A percentile compares a stretch with the other conserved stretches of the same genome.
These are phyloP conservation scores for Drosophila obscura DNA, from an alignment of 1,140 invertebrate genomes.

Conservation along the genomic window DNA sequence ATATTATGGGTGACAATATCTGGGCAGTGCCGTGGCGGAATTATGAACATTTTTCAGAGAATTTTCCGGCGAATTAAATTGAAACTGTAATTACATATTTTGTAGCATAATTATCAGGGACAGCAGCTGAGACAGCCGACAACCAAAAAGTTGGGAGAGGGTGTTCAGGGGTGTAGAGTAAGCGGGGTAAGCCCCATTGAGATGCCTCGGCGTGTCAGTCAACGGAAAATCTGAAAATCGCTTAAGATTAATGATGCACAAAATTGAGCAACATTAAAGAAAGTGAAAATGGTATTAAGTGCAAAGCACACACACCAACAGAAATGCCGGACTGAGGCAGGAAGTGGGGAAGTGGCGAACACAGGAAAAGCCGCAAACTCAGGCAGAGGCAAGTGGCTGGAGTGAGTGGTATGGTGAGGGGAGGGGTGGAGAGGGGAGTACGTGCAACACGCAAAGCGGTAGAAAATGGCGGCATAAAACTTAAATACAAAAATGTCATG, in stretches of 20 bases:
- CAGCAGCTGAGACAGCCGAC: slow-evolving; percentile 24
- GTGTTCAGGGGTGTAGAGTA: no score
- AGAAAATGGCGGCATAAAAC: slow-evolving; percentile 74
- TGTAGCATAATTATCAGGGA: slow-evolving; percentile 43
- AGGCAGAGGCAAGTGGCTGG: not conserved
- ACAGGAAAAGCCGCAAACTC: slow-evolving; percentile 8
- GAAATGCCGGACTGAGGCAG: not conserved
- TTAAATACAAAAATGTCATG: slow-evolving; percentile 68
- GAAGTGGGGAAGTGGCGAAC: slow-evolving; percentile 1
- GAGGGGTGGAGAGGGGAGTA: slow-evolving; percentile 12
- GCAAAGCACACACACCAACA: slow-evolving; percentile 28
- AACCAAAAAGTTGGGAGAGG: not conserved
- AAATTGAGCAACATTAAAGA: slow-evolving; percentile 80
- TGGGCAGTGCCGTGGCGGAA: not conserved
- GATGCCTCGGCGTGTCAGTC: slow-evolving; percentile 45
- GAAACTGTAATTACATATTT: slow-evolving; percentile 46
- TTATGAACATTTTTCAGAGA: slow-evolving; percentile 16
- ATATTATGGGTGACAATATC: no score
- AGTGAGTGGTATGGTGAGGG: no score
- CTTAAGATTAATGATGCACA: slow-evolving; percentile 80
- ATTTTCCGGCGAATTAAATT: slow-evolving; percentile 17
- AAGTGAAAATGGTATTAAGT: slow-evolving; percentile 81
- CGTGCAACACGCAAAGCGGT: slow-evolving; percentile 69
- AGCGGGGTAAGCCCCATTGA: slow-evolving; percentile 43
- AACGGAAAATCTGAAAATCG: slow-evolving; percentile 74